A percentile compares a stretch with the other conserved stretches of the same genome.
Conservation (phyloP, 2,888 invertebrate genomes). For the Parnassius smintheus region DNA sequence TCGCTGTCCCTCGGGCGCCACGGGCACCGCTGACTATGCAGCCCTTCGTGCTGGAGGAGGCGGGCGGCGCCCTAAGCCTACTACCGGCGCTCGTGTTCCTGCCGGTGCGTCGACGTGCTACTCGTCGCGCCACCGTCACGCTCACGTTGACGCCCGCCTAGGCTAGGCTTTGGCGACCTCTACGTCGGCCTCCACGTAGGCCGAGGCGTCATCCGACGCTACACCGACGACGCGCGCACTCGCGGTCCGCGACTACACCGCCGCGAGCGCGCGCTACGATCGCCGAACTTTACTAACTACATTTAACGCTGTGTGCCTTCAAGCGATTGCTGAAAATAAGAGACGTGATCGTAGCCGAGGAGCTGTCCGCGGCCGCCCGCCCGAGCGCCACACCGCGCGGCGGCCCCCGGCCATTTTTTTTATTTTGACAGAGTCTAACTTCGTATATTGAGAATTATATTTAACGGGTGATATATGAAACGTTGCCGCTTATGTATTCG, state of each 20-base stretch:
- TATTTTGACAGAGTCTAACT: conserved; percentile 71
- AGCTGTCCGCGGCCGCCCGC: conserved; percentile 67
- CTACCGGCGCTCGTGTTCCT: conserved; percentile 96
- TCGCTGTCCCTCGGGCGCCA: conserved; percentile 79
- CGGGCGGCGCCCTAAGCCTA: conserved; percentile 83
- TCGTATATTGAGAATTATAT: conserved; percentile 81
- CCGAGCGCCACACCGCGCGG: conserved; percentile 67
- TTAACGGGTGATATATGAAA: conserved; percentile 81
- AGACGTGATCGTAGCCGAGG: conserved; percentile 76
- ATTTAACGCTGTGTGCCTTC: conserved; percentile 90
- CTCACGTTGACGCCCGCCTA: conserved; percentile 97
- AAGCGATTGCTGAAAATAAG: conserved; percentile 87
- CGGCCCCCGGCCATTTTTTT: conserved; percentile 58
- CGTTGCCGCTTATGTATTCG: conserved; percentile 78
- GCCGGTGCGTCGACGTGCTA: conserved; percentile 94
- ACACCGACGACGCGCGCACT: conserved; percentile 46
- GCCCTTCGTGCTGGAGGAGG: conserved; percentile 91
- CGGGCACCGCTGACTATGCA: conserved; percentile 91
- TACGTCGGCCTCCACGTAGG: conserved; percentile 89
- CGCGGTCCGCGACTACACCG: conserved; percentile 56
- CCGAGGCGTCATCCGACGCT: conserved; percentile 27
- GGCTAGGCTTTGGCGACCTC: conserved; percentile 38
- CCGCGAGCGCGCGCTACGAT: conserved; percentile 62
- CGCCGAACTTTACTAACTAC: conserved; percentile 77
- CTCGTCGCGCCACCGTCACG: conserved; percentile 92